Evolutionary conservation across 1,140 invertebrate species (phyloP).

Genomic region (Diorhabda elongata): DNA sequence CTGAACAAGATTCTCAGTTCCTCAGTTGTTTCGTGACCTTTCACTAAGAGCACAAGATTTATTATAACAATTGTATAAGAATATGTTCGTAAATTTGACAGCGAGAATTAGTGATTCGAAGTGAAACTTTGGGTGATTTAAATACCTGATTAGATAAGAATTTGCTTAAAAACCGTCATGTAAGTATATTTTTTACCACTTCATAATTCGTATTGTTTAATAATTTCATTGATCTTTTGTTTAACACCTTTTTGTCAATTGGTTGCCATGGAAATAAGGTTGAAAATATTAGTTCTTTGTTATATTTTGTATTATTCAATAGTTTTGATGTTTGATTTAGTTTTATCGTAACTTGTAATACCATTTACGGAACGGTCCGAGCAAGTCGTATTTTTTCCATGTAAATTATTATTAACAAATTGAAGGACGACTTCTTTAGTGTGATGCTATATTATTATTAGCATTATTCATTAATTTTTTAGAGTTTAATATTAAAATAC

Average conservation of each 20-base stretch:
- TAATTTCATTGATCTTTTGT: background rate
- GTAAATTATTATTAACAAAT: conserved; percentile 2
- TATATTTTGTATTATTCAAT: background rate
- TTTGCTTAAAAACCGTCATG: background rate
- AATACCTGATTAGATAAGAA: background rate
- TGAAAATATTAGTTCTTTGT: background rate
- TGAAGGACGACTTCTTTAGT: conserved; percentile 17
- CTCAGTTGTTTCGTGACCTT: conserved; percentile 23
- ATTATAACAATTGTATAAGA: conserved; percentile 8
- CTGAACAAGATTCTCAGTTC: conserved; percentile 17
- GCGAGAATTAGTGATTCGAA: background rate
- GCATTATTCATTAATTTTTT: conserved; percentile 17
- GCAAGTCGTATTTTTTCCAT: background rate
- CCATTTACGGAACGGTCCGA: too few relatives aligned
- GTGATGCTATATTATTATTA: conserved; percentile 14
- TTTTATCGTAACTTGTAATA: too few relatives aligned
- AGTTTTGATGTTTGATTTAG: too few relatives aligned
- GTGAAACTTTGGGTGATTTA: background rate
- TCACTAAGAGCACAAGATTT: conserved; percentile 16
- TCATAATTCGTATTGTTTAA: background rate
- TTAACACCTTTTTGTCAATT: background rate
- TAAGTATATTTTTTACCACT: background rate
- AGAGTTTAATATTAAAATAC: background rate
- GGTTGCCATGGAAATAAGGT: background rate
- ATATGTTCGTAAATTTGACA: conserved; percentile 6